Evolutionary conservation across 2,113 vertebrate genomes (phyloP).

Genomic region (Tragelaphus buxtoni): DNA sequence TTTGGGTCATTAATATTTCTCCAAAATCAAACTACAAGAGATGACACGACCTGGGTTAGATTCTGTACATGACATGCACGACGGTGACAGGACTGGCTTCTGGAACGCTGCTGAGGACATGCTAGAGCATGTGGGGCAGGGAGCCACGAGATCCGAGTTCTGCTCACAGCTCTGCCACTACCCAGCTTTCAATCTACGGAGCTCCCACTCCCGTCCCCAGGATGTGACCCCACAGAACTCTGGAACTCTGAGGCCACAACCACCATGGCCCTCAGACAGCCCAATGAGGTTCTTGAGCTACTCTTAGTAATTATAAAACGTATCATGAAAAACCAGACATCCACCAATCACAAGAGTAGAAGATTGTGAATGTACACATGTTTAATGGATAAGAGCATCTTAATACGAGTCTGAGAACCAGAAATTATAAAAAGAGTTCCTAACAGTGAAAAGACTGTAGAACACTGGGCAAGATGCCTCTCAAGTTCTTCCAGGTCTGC

Average conservation of each 20-base stretch:
- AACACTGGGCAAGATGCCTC: neutral
- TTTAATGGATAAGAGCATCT: neutral
- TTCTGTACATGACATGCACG: rapidly evolving
- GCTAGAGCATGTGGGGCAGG: rapidly evolving
- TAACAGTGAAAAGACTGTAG: neutral
- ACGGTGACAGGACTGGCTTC: neutral
- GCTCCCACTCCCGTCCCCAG: rapidly evolving
- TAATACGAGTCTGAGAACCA: rapidly evolving
- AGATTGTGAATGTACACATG: rapidly evolving
- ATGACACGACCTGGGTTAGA: neutral
- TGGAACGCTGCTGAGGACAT: rapidly evolving
- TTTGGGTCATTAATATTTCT: conserved; percentile 91
- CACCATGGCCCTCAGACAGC: neutral
- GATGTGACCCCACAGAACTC: neutral
- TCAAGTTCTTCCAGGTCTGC: neutral
- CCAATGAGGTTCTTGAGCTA: neutral
- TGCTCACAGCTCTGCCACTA: neutral
- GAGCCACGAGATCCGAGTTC: rapidly evolving
- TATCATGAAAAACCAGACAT: neutral
- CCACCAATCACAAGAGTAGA: neutral
- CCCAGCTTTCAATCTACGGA: neutral
- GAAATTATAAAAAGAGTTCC: neutral
- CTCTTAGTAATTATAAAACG: neutral
- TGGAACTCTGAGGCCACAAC: neutral
- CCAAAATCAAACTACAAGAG: conserved; percentile 88